Evolutionary conservation across 2,797 vertebrate genomes (phyloP).

Genomic region (Acrocephalus scirpaceus): DNA sequence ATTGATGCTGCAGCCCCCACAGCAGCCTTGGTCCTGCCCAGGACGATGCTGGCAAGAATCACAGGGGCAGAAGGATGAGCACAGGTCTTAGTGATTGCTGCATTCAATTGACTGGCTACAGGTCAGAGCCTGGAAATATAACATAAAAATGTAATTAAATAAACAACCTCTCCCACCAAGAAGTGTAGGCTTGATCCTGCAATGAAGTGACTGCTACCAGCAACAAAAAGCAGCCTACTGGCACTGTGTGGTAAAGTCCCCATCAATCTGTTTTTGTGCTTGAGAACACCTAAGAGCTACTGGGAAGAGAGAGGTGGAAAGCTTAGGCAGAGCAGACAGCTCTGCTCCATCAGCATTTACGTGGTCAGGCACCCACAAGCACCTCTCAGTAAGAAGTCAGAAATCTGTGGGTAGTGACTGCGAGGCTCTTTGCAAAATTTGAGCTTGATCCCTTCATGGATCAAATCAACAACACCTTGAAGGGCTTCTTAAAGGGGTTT

Average conservation of each 20-base stretch:
- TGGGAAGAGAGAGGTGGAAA: background rate
- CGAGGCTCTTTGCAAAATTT: background rate
- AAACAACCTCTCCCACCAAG: fast-evolving
- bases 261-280: background rate
- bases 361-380: background rate
- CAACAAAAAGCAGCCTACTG: background rate
- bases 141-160: background rate
- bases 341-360: background rate
- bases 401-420: background rate
- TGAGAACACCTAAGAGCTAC: background rate
- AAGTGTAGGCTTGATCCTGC: background rate
- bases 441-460: background rate
- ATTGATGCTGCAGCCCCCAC: background rate
- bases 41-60: background rate
- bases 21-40: background rate
- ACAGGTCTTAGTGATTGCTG: background rate
- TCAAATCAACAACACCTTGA: background rate
- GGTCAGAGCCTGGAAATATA: background rate
- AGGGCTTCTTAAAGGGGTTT: background rate
- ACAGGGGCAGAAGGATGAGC: background rate
- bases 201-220: background rate
- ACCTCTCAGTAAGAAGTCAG: background rate
- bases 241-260: background rate
- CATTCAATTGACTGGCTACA: background rate
- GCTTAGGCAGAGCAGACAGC: background rate